Percentiles rank a stretch among this genome's conserved stretches.
Evolutionary conservation across 2,797 vertebrate species (phyloP).

Genomic region (Coregonus sp.): DNA sequence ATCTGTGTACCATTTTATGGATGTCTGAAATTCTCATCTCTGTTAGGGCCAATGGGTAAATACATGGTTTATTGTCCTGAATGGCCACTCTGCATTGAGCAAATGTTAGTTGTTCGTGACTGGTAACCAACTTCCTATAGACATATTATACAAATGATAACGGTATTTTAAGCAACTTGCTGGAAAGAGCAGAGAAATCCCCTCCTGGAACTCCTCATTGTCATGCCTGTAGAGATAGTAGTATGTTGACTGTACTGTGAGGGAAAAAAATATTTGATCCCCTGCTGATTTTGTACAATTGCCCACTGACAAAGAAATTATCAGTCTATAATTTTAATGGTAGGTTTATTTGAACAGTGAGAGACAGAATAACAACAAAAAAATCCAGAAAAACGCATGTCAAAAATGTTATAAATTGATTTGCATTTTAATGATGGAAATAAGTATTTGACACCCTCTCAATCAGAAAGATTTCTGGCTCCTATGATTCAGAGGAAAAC

Average conservation of each 20-base stretch:
- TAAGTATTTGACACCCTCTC: too few species aligned
- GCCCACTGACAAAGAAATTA: too few species aligned
- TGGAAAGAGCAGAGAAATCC: background rate
- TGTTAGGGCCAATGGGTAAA: background rate
- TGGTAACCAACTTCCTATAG: background rate
- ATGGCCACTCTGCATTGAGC: background rate
- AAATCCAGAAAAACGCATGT: too few species aligned
- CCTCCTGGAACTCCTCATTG: background rate
- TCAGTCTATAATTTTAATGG: too few species aligned
- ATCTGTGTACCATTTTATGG: background rate
- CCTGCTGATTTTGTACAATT: too few species aligned
- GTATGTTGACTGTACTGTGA: background rate
- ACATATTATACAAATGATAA: background rate
- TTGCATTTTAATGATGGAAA: too few species aligned
- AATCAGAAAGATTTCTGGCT: too few species aligned
- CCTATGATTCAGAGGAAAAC: too few species aligned
- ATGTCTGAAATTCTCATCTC: too few species aligned
- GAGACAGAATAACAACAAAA: too few species aligned
- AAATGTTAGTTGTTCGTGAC: background rate
- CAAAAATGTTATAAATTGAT: too few species aligned
- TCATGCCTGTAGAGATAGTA: background rate
- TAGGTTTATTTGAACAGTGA: too few species aligned
- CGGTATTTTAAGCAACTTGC: background rate
- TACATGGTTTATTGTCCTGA: background rate
- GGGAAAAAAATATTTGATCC: background rate